Conservation (phyloP, 2,888 invertebrate species). For the Phyllotreta cruciferae region DNA sequence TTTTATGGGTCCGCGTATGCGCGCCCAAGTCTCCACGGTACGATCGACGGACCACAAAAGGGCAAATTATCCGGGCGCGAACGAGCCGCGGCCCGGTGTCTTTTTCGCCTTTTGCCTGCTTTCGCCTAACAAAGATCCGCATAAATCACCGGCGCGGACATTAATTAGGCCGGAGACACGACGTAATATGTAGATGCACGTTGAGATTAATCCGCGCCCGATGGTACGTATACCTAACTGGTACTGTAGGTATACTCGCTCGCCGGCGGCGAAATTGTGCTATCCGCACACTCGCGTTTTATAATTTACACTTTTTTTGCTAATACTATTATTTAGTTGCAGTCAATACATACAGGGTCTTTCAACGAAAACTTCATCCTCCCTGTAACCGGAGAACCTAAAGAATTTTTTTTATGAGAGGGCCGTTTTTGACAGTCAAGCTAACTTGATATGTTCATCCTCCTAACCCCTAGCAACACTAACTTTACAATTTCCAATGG, state of each 20-base stretch:
- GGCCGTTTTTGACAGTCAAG: no score
- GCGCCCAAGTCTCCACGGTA: constrained; percentile 26
- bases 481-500: no score
- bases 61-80: constrained; percentile 49
- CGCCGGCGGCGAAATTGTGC: constrained; percentile 8
- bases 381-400: no score
- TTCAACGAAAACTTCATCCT: no score
- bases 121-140: constrained; percentile 49
- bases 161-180: constrained; percentile 59
- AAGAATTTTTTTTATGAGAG: no score
- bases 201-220: constrained; percentile 51
- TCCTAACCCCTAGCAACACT: no score
- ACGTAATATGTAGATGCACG: constrained; percentile 59
- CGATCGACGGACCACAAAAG: constrained; percentile 44
- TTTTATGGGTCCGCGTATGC: constrained; percentile 31
- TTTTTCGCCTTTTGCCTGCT: constrained; percentile 40
- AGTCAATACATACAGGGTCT: neutral
- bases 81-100: constrained; percentile 44
- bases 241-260: constrained; percentile 6
- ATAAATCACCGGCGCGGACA: constrained; percentile 59
- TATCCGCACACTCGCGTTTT: constrained; percentile 23
- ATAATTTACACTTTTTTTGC: constrained; percentile 31
- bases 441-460: no score
- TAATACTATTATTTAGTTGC: constrained; percentile 4
- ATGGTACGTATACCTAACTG: constrained; percentile 18